These are phyloP conservation scores for Podocnemis expansa DNA, from an alignment of 2,113 vertebrate genomes.

Conservation along the genomic window DNA sequence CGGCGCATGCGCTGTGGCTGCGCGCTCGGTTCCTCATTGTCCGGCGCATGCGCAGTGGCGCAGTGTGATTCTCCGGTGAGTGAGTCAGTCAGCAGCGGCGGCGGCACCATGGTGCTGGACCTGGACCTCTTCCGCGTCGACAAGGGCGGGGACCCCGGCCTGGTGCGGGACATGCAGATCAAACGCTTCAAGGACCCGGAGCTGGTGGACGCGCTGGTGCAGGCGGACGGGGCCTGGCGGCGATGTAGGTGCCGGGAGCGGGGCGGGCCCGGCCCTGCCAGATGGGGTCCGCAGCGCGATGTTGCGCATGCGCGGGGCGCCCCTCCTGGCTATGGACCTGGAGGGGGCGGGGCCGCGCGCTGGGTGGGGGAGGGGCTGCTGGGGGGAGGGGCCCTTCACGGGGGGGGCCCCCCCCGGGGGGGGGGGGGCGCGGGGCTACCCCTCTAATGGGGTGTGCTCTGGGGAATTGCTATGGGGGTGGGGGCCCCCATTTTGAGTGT, in stretches of 20 bases:
- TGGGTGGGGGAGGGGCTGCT: neutral
- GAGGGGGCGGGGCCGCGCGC: too few relatives aligned
- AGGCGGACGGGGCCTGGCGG: slow-evolving; percentile 90
- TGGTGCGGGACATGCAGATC: slow-evolving; percentile 86
- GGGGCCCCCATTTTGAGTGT: too few relatives aligned
- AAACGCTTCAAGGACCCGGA: slow-evolving; percentile 94
- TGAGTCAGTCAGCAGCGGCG: neutral
- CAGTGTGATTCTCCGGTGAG: neutral
- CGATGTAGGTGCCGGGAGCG: slow-evolving; percentile 84
- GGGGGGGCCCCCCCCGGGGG: neutral
- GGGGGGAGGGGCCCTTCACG: neutral
- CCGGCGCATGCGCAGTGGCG: neutral
- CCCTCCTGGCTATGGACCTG: too few relatives aligned
- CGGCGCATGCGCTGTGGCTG: too few relatives aligned
- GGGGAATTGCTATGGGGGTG: too few relatives aligned
- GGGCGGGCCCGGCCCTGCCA: neutral
- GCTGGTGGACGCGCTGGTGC: slow-evolving; percentile 90
- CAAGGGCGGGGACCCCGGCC: slow-evolving; percentile 92
- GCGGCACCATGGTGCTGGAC: slow-evolving; percentile 89
- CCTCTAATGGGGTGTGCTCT: accelerated
- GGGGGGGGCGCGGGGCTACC: neutral
- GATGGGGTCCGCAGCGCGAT: slow-evolving; percentile 88
- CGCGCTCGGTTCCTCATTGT: neutral
- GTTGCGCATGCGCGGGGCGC: slow-evolving; percentile 35
- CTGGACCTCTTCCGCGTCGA: slow-evolving; percentile 92